Base-by-base conservation (phyloP, 2,113 vertebrate species). In the Irena cyanogastra region DNA sequence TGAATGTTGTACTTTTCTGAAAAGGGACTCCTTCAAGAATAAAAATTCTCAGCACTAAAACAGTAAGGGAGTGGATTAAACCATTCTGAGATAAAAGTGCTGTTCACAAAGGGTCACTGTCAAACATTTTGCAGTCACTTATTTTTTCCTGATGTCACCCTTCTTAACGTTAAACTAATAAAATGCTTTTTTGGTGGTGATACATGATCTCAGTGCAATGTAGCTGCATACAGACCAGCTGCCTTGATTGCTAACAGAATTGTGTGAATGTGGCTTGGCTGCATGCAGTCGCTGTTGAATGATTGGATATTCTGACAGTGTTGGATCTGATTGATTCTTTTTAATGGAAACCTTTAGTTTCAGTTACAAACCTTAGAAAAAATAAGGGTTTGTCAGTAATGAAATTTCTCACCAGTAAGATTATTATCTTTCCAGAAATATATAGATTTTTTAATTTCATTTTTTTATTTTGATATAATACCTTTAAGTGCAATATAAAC, bases 231-330 rank as follows among this genome's bases (percentile, higher is more conserved):
- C 22, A 63, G 60, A 63, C 13, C 79, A 76, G 35, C 68, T 86
- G 35, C 39, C 74, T 72, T 65, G 35, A 47, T 27, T 71, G 17
- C 13, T 68, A 30, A 37, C 49, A 76, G 57, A 50, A 35, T 22
- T 47, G 56, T 35, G 31, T 45, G 44, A 49, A 17, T 11, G 39
- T 76, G 49, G 22, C 41, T 41, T 76, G 61, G 26, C 39, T 42
- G 35, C 1, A 2, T 44, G 12, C 47, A 90, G 45, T 68, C 0
- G 0, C 16, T n/a, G 57, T 47, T 47, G 49, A 59, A 52, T 47
- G 37, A 31, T 7, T 82, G 41, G 19, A 47, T 60, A 27, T 7
- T 42, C 53, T 50, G 21, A 27, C 15, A 41, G 3, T 18, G 24
- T 18, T 56, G 52, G 16, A 76, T 35, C 39, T 60, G 30, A 79